Evolutionary conservation across 2,888 invertebrate genomes (phyloP), one percentile per base, ranked within the genome.

Genomic region (Stictocephala bisonia): DNA sequence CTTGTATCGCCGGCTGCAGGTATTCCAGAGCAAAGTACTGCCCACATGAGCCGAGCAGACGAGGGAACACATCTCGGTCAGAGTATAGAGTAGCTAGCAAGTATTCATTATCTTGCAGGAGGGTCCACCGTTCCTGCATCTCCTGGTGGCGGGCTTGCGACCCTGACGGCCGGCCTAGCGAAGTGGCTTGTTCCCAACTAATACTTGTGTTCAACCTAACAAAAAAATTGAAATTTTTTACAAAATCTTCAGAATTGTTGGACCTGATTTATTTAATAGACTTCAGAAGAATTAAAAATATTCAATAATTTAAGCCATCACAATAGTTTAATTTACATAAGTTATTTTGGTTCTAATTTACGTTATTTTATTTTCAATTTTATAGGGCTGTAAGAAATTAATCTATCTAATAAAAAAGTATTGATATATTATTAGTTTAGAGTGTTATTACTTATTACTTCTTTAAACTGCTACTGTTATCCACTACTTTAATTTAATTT

Each of bases 101-200:
- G 82, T 90, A 92, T 82, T 92, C 92, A 81, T 89, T 88, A 79
- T 90, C 89, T 80, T 90, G 88, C 0, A 90, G 80, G 24, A 92
- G 83, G 44, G 86, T 83, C 90, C 90, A 90, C 3, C 90, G 82
- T 80, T 88, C 88, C 75, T 87, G 86, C 86, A 89, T 88, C 82
- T 89, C 89, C 22, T 50, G 22, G 7, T 73, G 68, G 2, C 75
- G 70, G 41, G 60, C 27, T 11, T 69, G 29, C n/a, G 60, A 13
- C 1, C 48, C 44, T 0, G 3, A 7, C 18, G 31, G 35, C 6
- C 85, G 84, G 1, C 85, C 83, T 56, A 89, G 82, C 78, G 85
- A 84, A 72, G 85, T 82, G 9, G 87, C 84, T 75, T 86, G 86
- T 74, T 85, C 84, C 74, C 84, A 83, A 22, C 86, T 83, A 48